Evolutionary conservation across 2,113 vertebrate genomes (phyloP), one percentile per base, ranked within the genome.

Genomic region (Halcyon senegalensis): DNA sequence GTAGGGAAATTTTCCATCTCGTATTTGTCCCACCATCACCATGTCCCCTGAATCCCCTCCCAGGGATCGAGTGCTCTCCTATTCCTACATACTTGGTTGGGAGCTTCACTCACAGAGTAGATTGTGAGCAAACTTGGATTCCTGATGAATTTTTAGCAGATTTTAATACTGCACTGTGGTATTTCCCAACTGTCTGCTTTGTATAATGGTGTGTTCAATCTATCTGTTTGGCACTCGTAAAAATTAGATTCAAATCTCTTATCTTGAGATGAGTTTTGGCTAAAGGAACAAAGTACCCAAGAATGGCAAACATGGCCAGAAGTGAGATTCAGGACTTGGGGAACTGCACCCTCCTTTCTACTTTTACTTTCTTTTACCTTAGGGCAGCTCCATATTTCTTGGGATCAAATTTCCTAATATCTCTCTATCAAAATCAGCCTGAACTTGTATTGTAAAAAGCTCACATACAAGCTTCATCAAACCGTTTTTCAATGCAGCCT

Each of bases 251-350:
- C 46, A 88, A 72, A 87, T 92, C 56, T 84, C 55, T 91, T 95
- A 92, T 85, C 86, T 90, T 74, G 41, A 96, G 43, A 75, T 90
- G 58, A 84, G 62, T 93, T 90, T 92, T 96, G 96, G 96, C 96
- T 91, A 93, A 95, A 93, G 77, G 90, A 96, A 95, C 86, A 95
- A 95, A 96, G 93, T 87, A 75, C 66, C 25, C 1, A 35, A 60
- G 76, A 90, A 88, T n/a, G 27, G 58, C 77, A 94, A 85, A 64
- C 28, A 5, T 85, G 82, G 59, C 78, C 75, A 85, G 82, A 94
- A 95, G 74, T 85, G 60, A 94, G 72, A 90, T 93, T 75, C 58
- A 75, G 44, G 66, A 39, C 73, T 86, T 5, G 0, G 21, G 21
- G 62, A 87, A 60, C 62, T 72, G 31, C 37, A 92, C 56, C 64